phyloP scores from a whole-genome alignment of 2,888 invertebrate species.

The Lucinisca nassula region DNA sequence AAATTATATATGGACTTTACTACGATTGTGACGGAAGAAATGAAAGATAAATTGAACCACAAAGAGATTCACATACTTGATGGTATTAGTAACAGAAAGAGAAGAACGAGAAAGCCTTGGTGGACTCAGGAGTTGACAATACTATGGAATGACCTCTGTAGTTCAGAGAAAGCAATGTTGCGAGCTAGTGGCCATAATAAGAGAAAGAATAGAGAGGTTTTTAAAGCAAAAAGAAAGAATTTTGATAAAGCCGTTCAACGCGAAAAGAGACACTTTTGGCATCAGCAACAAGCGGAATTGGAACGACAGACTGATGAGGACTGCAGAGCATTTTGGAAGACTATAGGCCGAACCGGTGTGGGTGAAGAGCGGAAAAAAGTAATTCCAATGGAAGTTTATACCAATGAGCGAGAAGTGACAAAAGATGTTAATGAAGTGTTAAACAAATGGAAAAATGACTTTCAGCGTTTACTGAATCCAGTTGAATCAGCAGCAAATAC shows the following conservation, averaged over 20 bases:
- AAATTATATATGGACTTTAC: too few relatives aligned
- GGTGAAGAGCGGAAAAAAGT: neutral
- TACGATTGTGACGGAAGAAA: too few relatives aligned
- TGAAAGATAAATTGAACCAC: too few relatives aligned
- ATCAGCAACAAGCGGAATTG: neutral
- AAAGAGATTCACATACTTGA: too few relatives aligned
- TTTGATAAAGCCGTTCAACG: neutral
- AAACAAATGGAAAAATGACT: conserved; percentile 2
- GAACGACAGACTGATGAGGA: neutral
- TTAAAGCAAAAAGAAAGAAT: neutral
- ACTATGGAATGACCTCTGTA: neutral
- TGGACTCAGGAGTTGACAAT: neutral
- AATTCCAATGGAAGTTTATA: conserved; percentile 2
- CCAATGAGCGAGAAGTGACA: neutral
- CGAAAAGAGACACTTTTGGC: neutral
- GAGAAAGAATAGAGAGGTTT: neutral
- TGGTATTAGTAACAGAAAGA: too few relatives aligned
- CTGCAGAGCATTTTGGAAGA: neutral
- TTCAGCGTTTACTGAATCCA: neutral
- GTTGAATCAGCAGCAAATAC: too few relatives aligned
- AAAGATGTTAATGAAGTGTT: neutral
- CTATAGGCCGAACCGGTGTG: neutral
- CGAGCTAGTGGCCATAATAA: neutral
- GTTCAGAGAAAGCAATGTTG: neutral
- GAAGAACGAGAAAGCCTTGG: neutral